Percentiles rank a stretch among this genome's conserved stretches.
Evolutionary conservation across 2,113 vertebrate species (phyloP).

Genomic region (Mirounga angustirostris): DNA sequence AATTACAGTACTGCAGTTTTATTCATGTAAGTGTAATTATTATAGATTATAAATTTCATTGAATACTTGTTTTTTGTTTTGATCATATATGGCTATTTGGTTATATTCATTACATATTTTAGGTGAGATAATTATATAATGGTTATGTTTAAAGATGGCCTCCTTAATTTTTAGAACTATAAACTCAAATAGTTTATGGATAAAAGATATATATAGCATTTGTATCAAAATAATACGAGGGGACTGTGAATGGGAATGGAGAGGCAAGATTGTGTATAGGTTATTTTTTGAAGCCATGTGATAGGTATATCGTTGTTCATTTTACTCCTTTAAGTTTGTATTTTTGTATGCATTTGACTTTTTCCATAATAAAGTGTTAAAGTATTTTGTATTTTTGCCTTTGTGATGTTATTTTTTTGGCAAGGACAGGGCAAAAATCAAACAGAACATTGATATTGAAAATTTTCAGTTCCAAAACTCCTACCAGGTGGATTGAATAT

Average conservation of each 20-base stretch:
- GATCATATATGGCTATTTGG: neutral
- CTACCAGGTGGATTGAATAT: neutral
- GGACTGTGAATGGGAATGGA: neutral
- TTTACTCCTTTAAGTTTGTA: neutral
- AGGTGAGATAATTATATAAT: neutral
- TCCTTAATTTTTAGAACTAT: slow-evolving; percentile 28
- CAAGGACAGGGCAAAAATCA: neutral
- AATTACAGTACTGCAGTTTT: neutral
- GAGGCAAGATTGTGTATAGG: neutral
- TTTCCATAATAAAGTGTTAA: neutral
- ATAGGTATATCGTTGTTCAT: neutral
- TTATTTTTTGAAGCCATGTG: slow-evolving; percentile 23
- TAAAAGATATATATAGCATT: neutral
- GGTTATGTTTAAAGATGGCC: neutral
- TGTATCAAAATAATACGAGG: neutral
- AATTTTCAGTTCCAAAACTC: slow-evolving; percentile 5
- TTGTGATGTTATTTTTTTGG: neutral
- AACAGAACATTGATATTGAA: slow-evolving; percentile 2
- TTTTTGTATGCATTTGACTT: neutral
- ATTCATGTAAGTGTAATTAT: neutral
- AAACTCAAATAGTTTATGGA: neutral
- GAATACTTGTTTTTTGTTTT: neutral
- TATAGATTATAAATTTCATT: neutral
- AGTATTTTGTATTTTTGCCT: neutral
- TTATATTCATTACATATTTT: slow-evolving; percentile 1